A percentile compares a stretch with the other conserved stretches of the same genome.
phyloP scores from a whole-genome alignment of 1,140 invertebrate genomes.

The Triops longicaudatus region DNA sequence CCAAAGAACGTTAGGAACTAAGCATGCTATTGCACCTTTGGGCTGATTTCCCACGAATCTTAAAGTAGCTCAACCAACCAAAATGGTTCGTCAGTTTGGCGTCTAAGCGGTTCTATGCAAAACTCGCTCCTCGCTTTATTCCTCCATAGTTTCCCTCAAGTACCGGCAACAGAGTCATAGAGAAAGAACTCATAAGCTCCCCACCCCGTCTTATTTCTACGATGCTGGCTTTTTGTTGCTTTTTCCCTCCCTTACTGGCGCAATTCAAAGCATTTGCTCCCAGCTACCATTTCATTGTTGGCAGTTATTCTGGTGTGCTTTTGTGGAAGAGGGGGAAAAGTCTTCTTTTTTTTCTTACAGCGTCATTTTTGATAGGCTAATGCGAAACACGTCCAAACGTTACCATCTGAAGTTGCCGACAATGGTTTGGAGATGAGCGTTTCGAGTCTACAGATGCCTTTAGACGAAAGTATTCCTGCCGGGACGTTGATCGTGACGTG shows the following conservation, averaged over 20 bases:
- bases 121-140: neutral
- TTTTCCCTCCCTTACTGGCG: neutral
- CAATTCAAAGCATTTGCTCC: neutral
- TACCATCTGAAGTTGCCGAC: conserved; percentile 7
- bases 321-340: too few species aligned
- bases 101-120: neutral
- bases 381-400: conserved; percentile 5
- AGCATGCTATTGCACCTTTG: neutral
- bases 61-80: neutral
- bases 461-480: neutral
- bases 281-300: neutral
- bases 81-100: neutral
- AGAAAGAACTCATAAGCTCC: neutral
- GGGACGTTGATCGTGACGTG: conserved; percentile 21
- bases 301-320: too few species aligned
- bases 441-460: neutral
- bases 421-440: conserved; percentile 7
- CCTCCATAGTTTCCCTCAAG: neutral
- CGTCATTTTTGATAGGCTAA: neutral
- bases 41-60: conserved; percentile 10
- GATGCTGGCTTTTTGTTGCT: neutral
- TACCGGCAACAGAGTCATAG: neutral
- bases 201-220: neutral
- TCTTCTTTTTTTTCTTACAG: neutral
- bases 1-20: neutral